phyloP scores from a whole-genome alignment of 2,888 invertebrate species.

The Oscheius onirici region DNA sequence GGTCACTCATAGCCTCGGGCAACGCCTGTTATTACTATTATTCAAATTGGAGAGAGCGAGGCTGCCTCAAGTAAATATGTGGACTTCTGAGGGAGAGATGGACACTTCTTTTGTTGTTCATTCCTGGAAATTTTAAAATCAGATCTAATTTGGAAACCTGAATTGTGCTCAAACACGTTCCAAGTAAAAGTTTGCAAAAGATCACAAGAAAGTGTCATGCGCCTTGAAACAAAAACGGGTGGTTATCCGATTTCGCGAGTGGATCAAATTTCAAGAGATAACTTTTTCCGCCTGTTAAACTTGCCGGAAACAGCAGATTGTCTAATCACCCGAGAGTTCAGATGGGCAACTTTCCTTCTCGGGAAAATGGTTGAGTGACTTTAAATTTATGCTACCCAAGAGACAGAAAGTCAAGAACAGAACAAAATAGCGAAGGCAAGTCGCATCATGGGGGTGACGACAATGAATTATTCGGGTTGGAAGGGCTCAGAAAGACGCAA shows the following conservation, averaged over 20 bases:
- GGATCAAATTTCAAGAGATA: constrained; percentile 10
- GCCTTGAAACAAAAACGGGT: constrained; percentile 20
- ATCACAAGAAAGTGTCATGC: constrained; percentile 2
- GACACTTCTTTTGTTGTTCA: neutral
- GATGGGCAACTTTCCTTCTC: neutral
- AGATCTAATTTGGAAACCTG: neutral
- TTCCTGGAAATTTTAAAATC: neutral
- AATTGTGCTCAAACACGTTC: neutral
- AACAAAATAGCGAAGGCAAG: neutral
- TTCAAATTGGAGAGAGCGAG: constrained; percentile 27
- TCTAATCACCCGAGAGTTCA: neutral
- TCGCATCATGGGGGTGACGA: constrained; percentile 11
- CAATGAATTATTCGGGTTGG: constrained; percentile 11
- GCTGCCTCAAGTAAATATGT: constrained; percentile 25
- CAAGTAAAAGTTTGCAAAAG: neutral
- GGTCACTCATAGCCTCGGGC: constrained; percentile 34
- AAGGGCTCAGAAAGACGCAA: constrained; percentile 4
- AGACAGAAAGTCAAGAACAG: neutral
- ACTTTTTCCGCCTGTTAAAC: constrained; percentile 1
- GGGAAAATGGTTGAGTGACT: neutral
- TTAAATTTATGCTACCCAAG: constrained; percentile 1
- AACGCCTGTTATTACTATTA: constrained; percentile 31
- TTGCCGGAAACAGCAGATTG: neutral
- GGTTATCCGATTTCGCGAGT: constrained; percentile 20
- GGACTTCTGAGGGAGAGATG: constrained; percentile 17